phyloP scores from a whole-genome alignment of 2,113 vertebrate genomes.

The Vulpes vulpes region DNA sequence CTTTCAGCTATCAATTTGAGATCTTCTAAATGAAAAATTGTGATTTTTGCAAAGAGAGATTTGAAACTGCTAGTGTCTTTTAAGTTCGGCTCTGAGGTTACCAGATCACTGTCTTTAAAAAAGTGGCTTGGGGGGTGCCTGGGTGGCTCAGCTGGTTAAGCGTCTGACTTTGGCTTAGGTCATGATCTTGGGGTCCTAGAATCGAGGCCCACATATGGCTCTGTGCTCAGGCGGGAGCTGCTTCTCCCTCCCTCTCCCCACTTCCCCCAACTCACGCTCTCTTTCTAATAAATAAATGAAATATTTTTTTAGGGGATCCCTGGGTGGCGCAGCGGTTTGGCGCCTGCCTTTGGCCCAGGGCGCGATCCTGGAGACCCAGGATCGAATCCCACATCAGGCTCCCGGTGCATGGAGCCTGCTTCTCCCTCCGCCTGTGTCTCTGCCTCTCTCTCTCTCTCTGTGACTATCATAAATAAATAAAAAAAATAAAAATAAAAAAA shows the following conservation, averaged over 20 bases:
- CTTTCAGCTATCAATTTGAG: not conserved
- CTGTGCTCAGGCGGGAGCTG: not conserved
- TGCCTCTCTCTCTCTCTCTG: no score
- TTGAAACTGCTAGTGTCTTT: constrained; percentile 3
- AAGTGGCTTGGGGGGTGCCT: not conserved
- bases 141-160: not conserved
- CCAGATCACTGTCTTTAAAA: not conserved
- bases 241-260: not conserved
- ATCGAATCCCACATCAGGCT: no score
- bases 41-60: not conserved
- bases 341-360: no score
- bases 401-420: no score
- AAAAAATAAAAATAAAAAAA: no score
- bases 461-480: no score
- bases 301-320: no score
- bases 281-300: not conserved
- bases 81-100: not conserved
- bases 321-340: no score
- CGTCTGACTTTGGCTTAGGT: not conserved
- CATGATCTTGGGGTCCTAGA: not conserved
- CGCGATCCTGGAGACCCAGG: no score
- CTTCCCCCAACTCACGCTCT: not conserved
- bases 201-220: not conserved
- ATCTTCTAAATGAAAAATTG: not conserved
- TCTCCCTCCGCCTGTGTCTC: no score